Evolutionary conservation across 1,140 invertebrate genomes (phyloP), one percentile per base, ranked within the genome.

Genomic region (Drosophila tsacasi): DNA sequence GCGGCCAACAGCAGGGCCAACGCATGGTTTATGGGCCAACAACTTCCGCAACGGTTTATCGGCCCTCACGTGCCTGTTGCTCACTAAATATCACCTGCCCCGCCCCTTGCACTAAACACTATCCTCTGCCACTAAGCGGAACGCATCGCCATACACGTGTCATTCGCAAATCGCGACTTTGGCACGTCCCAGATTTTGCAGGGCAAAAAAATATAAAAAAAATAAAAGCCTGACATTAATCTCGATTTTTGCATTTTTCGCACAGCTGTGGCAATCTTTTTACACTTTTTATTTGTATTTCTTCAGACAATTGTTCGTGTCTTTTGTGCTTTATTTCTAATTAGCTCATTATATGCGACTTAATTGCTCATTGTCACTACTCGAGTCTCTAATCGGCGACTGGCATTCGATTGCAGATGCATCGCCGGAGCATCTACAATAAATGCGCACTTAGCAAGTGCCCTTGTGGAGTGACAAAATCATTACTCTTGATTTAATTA

Each of bases 181-280:
- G 81, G 73, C 84, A 89, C 85, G 85, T 89, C 85, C 81, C 63
- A 66, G 71, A 83, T 79, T 79, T 82, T 39, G 23, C 52, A 17
- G 17, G 9, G 49, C 19, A 52, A n/a, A 37, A n/a, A n/a, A n/a
- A n/a, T n/a, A n/a, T n/a, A n/a, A n/a, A n/a, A n/a, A n/a, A n/a
- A 37, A n/a, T 13, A 23, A 55, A 23, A 42, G 71, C 61, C 75
- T 81, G 83, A 87, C 83, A 87, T 89, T 89, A 89, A 87, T 87
- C 83, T 83, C 54, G 59, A 78, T 87, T 83, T 86, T 80, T 89
- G 76, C 81, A 87, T 87, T 87, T 76, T 68, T 81, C 46, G 76
- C 84, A 80, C 84, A 87, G 84, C 80, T 89, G 84, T 80, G 40
- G n/a, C 60, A 64, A 55, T 59, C 59, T 64, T 61, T 52, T 46